Conservation (phyloP, 1,140 invertebrate genomes). For the Sarcophaga peregrina region DNA sequence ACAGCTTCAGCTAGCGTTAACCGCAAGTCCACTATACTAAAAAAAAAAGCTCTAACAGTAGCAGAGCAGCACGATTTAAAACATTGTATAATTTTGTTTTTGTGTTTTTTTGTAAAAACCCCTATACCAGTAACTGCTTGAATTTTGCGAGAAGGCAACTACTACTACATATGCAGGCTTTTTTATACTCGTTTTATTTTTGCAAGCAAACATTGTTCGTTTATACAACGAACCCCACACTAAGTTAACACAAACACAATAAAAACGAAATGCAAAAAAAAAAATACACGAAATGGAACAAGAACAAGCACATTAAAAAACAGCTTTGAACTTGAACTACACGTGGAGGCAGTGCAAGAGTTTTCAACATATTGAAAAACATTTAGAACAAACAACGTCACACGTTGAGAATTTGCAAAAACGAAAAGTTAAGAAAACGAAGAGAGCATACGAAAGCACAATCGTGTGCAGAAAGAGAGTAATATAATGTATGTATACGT, state of each 20-base stretch:
- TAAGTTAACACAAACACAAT: not conserved
- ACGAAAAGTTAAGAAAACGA: not conserved
- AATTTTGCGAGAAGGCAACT: no score
- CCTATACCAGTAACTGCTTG: no score
- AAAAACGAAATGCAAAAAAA: constrained; percentile 1
- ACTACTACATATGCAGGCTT: no score
- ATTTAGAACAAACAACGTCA: not conserved
- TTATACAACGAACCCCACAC: not conserved
- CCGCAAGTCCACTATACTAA: not conserved
- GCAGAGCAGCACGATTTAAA: not conserved
- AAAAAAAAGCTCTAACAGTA: not conserved
- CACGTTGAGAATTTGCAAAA: not conserved
- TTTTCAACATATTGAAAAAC: constrained; percentile 14
- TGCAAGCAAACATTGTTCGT: no score
- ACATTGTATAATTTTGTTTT: not conserved
- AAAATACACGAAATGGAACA: not conserved
- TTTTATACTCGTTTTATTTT: no score
- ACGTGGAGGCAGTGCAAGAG: constrained; percentile 63
- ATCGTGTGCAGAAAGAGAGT: no score
- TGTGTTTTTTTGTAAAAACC: no score
- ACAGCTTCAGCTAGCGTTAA: not conserved
- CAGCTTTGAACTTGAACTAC: constrained; percentile 65
- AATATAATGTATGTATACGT: no score
- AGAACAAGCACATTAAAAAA: constrained; percentile 36
- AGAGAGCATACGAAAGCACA: no score